phyloP scores from a whole-genome alignment of 2,888 invertebrate species.

The Euzophera pinguis region DNA sequence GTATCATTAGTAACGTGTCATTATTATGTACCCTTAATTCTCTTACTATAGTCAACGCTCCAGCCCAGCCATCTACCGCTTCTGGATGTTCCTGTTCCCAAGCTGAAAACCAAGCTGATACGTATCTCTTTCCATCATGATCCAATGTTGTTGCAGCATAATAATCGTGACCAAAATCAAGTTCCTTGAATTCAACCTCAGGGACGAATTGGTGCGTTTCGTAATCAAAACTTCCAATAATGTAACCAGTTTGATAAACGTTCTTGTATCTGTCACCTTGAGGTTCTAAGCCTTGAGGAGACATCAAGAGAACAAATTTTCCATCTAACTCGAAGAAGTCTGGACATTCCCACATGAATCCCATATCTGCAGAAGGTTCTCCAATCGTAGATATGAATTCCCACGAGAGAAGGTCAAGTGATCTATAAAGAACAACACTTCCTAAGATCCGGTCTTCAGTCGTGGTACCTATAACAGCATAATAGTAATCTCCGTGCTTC shows the following conservation, averaged over 20 bases:
- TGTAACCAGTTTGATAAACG: conserved; percentile 58
- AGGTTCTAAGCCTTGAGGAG: conserved; percentile 62
- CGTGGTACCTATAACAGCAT: conserved; percentile 63
- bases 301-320: conserved; percentile 63
- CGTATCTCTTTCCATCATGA: conserved; percentile 51
- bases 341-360: conserved; percentile 78
- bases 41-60: conserved; percentile 62
- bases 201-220: conserved; percentile 57
- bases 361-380: conserved; percentile 55
- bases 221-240: conserved; percentile 65
- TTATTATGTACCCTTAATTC: conserved; percentile 48
- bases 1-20: conserved; percentile 48
- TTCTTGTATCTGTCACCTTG: conserved; percentile 67
- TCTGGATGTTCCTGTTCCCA: conserved; percentile 64
- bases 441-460: conserved; percentile 48
- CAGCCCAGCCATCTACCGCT: conserved; percentile 66
- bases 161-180: conserved; percentile 71
- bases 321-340: conserved; percentile 71
- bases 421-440: conserved; percentile 61
- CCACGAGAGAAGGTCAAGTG: conserved; percentile 58
- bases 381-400: conserved; percentile 56
- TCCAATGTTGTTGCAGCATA: conserved; percentile 67
- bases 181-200: conserved; percentile 58
- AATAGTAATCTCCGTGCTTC: conserved; percentile 60
- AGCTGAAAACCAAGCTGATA: conserved; percentile 67